A percentile compares a stretch with the other conserved stretches of the same genome.
phyloP scores from a whole-genome alignment of 2,888 invertebrate species.

The Meteorus cinctellus region DNA sequence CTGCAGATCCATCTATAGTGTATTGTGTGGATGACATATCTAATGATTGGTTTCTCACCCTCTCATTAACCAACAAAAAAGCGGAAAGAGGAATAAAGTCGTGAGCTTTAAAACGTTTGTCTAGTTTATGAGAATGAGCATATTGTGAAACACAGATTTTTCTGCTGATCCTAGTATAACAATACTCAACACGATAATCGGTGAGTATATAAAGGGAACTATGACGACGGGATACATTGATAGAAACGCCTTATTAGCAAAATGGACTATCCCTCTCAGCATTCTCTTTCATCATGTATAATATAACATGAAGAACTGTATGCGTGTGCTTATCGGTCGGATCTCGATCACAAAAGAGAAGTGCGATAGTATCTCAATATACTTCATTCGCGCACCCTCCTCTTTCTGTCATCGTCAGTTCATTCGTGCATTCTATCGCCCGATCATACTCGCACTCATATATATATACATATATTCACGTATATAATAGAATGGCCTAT shows the following conservation, averaged over 20 bases:
- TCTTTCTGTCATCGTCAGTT: slow-evolving; percentile 30
- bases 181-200: slow-evolving; percentile 38
- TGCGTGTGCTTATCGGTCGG: slow-evolving; percentile 60
- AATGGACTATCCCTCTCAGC: slow-evolving; percentile 54
- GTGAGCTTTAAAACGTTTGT: slow-evolving; percentile 6
- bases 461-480: not conserved
- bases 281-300: not conserved
- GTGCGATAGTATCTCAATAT: slow-evolving; percentile 40
- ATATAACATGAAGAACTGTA: slow-evolving; percentile 39
- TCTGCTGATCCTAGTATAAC: slow-evolving; percentile 55
- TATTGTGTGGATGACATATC: not conserved
- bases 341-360: slow-evolving; percentile 37
- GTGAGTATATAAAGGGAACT: not conserved
- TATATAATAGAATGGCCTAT: slow-evolving; percentile 6
- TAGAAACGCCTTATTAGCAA: slow-evolving; percentile 63
- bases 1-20: not conserved
- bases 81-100: not conserved
- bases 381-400: slow-evolving; percentile 23
- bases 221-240: slow-evolving; percentile 33
- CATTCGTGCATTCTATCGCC: slow-evolving; percentile 17
- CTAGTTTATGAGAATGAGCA: slow-evolving; percentile 6
- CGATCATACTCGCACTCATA: not conserved
- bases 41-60: too few relatives aligned
- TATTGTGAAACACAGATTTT: slow-evolving; percentile 53
- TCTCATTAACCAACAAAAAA: slow-evolving; percentile 17